These are phyloP conservation scores for Papilio polytes DNA, from an alignment of 1,140 invertebrate species.

Conservation along the genomic window DNA sequence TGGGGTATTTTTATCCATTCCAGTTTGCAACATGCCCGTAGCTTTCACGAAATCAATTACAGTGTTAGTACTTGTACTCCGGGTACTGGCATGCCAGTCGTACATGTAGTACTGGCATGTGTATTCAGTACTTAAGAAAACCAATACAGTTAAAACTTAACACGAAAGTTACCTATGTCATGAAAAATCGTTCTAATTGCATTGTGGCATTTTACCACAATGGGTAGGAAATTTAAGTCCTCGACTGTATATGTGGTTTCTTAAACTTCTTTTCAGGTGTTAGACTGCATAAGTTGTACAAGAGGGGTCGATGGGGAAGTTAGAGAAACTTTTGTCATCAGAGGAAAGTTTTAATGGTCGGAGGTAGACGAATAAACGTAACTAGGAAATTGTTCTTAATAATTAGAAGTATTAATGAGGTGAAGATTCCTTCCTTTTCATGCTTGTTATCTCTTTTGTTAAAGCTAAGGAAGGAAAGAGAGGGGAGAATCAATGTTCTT, in stretches of 20 bases:
- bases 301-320: neutral
- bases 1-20: too few species aligned
- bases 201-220: neutral
- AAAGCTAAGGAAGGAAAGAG: neutral
- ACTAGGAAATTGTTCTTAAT: neutral
- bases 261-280: slow-evolving; percentile 34
- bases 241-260: neutral
- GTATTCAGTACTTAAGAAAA: too few species aligned
- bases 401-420: slow-evolving; percentile 16
- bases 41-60: too few species aligned
- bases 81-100: too few species aligned
- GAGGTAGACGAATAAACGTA: slow-evolving; percentile 4
- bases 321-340: slow-evolving; percentile 27
- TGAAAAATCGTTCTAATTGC: too few species aligned
- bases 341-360: slow-evolving; percentile 55
- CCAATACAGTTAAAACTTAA: too few species aligned
- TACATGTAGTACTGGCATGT: too few species aligned
- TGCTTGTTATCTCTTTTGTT: neutral
- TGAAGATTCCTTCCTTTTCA: neutral
- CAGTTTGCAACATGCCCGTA: too few species aligned
- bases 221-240: neutral
- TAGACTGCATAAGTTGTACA: neutral
- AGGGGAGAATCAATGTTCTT: neutral
- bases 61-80: too few species aligned
- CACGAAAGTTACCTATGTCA: too few species aligned